These are phyloP conservation scores for Torymus tubicola DNA, from an alignment of 2,888 invertebrate species.

Conservation along the genomic window DNA sequence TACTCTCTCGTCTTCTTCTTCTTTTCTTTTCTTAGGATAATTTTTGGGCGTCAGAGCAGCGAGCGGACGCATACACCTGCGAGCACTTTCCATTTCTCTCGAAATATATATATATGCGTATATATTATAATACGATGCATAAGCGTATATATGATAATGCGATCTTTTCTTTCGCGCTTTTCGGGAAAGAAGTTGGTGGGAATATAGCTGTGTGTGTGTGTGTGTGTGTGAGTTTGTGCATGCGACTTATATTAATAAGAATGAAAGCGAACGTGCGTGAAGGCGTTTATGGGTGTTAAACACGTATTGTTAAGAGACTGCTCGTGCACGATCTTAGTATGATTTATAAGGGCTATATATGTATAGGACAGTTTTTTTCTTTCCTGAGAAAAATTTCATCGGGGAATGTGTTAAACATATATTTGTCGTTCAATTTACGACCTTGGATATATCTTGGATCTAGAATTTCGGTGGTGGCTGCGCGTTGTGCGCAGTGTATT, in stretches of 20 bases:
- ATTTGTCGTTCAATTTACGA: too few species aligned
- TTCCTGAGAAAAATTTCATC: too few species aligned
- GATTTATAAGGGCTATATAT: constrained; percentile 40
- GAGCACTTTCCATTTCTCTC: too few species aligned
- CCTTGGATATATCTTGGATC: too few species aligned
- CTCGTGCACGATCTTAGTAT: constrained; percentile 33
- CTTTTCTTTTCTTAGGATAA: constrained; percentile 48
- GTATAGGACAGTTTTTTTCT: too few species aligned
- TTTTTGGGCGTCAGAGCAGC: constrained; percentile 36
- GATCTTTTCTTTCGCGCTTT: neutral
- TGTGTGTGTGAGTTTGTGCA: constrained; percentile 1
- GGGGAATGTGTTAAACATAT: too few species aligned
- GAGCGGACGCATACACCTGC: neutral
- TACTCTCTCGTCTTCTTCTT: neutral
- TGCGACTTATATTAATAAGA: constrained; percentile 5
- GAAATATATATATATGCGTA: too few species aligned
- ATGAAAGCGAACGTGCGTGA: constrained; percentile 39
- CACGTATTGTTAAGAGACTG: neutral
- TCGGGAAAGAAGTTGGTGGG: constrained; percentile 5
- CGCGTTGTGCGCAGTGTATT: too few species aligned
- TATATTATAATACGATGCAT: too few species aligned
- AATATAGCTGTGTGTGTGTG: neutral
- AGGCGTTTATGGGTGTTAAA: constrained; percentile 18
- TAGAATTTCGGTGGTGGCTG: too few species aligned
- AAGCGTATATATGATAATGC: constrained; percentile 40